Evolutionary conservation across 1,140 invertebrate species (phyloP), one percentile per base, ranked within the genome.

Genomic region (Pogonomyrmex barbatus): DNA sequence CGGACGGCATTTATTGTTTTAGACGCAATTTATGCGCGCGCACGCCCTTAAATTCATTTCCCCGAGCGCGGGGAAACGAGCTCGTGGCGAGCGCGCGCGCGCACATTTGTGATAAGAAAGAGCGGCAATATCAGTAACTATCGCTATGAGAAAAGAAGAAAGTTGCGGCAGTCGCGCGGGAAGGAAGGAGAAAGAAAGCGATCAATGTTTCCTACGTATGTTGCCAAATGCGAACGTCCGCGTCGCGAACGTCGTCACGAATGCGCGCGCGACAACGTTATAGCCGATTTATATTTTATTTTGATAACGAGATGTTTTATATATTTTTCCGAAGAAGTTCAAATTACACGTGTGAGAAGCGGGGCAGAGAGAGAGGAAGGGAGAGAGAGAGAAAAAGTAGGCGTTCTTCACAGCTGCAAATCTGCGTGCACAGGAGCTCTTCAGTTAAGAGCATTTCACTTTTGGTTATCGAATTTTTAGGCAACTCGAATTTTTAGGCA

Each of bases 221-320:
- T 83, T 91, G 89, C 92, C 91, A 91, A 83, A 89, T 73, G 83
- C 77, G 62, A 89, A 88, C 77, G 84, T 84, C 5, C 47, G 77
- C 76, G 87, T 78, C 87, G 75, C 52, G 56, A 84, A 73, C 76
- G 87, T 78, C 87, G 75, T 56, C 60, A 84, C 17, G 24, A 24
- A 24, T 24, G 36, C 24, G 45, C 60, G 62, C 36, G 33, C 45
- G 76, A 71, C 67, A 82, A 88, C 91, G 92, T 93, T 92, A 92
- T 93, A 91, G 92, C 91, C 88, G 73, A 85, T 93, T 92, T 93
- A 93, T 93, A 93, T 93, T 93, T 93, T 93, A 93, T 93, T 92
- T 93, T 93, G 91, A 93, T 93, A 92, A 87, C 75, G 77, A 89
- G 85, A 93, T 85, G 84, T 87, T 83, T 91, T 92, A 92, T 87